phyloP scores from a whole-genome alignment of 2,113 vertebrate genomes.

The Saguinus imperator region DNA sequence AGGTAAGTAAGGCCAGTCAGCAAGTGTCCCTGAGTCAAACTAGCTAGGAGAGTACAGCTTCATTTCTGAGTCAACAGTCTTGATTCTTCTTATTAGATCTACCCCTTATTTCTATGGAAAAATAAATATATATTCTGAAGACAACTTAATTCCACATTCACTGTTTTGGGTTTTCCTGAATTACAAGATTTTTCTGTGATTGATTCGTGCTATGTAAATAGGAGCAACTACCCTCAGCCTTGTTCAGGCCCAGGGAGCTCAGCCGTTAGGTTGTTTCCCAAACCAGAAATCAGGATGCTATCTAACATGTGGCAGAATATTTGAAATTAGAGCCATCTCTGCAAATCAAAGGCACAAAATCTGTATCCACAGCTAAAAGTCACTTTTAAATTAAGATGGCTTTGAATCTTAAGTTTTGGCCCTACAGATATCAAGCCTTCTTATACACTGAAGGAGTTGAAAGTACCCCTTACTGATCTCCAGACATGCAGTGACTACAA shows the following conservation, averaged over 20 bases:
- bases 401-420: not conserved
- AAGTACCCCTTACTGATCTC: not conserved
- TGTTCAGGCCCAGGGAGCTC: not conserved
- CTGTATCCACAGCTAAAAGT: not conserved
- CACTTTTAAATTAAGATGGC: not conserved
- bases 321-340: not conserved
- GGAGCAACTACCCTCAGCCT: not conserved
- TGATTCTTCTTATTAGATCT: not conserved
- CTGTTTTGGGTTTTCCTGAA: not conserved
- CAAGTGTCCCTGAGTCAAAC: not conserved
- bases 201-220: not conserved
- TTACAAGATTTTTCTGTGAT: not conserved
- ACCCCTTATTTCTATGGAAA: not conserved
- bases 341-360: not conserved
- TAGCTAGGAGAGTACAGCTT: not conserved
- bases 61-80: not conserved
- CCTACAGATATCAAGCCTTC: not conserved
- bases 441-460: constrained; percentile 1
- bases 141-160: not conserved
- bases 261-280: not conserved
- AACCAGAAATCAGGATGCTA: not conserved
- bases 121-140: not conserved
- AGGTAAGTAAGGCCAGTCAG: not conserved
- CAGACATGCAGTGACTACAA: constrained; percentile 5
- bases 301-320: not conserved